A percentile compares a stretch with the other conserved stretches of the same genome.
Evolutionary conservation across 2,113 vertebrate genomes (phyloP).

Genomic region (Centrocercus urophasianus): DNA sequence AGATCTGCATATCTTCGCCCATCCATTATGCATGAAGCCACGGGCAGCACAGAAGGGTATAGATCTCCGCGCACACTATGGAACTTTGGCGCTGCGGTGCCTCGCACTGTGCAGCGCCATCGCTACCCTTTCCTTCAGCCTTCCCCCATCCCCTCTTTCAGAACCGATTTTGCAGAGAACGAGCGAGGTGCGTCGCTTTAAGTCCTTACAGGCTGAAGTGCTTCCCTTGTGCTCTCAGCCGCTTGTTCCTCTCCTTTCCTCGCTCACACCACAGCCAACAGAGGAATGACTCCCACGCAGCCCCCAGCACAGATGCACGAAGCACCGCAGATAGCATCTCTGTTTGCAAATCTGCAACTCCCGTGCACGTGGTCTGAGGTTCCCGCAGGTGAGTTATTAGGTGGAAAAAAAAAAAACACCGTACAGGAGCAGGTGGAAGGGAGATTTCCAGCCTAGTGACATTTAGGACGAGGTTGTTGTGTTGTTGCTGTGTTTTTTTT

Average conservation of each 20-base stretch:
- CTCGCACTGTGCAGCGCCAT: slow-evolving; percentile 77
- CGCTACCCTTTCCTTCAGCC: slow-evolving; percentile 69
- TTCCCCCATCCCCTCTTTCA: slow-evolving; percentile 50
- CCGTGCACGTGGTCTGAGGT: slow-evolving; percentile 78
- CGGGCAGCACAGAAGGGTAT: slow-evolving; percentile 74
- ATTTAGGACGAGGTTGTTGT: background rate
- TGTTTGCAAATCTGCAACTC: slow-evolving; percentile 74
- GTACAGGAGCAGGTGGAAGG: slow-evolving; percentile 30
- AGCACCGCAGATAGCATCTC: slow-evolving; percentile 67
- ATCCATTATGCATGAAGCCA: slow-evolving; percentile 78
- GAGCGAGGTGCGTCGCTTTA: slow-evolving; percentile 59
- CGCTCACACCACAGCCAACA: slow-evolving; percentile 60
- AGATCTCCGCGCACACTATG: slow-evolving; percentile 60
- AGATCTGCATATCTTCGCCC: slow-evolving; percentile 76
- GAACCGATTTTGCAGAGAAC: slow-evolving; percentile 67
- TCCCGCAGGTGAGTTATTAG: slow-evolving; percentile 67
- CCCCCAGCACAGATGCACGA: slow-evolving; percentile 72
- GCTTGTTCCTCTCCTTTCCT: slow-evolving; percentile 1
- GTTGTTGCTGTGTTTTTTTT: background rate
- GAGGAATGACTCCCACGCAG: slow-evolving; percentile 75
- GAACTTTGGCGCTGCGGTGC: slow-evolving; percentile 82
- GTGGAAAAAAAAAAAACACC: slow-evolving; percentile 40
- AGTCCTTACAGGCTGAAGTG: slow-evolving; percentile 59
- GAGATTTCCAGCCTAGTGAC: slow-evolving; percentile 41
- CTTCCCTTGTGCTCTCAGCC: slow-evolving; percentile 16